phyloP scores from a whole-genome alignment of 2,113 vertebrate species.

The Narcine bancroftii region DNA sequence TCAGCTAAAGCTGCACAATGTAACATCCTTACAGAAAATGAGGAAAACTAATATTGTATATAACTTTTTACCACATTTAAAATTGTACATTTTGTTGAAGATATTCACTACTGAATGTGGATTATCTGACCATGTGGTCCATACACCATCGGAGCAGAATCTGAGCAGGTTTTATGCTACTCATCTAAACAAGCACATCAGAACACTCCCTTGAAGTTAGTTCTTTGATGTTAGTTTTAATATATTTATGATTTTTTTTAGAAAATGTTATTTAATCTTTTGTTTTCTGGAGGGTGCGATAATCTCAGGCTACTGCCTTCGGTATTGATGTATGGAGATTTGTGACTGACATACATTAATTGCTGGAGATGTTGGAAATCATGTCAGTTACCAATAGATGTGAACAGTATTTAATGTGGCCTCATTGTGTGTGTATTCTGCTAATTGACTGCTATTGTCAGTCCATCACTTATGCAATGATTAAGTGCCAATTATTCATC shows the following conservation, averaged over 20 bases:
- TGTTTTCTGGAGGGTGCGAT: background rate
- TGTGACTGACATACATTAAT: background rate
- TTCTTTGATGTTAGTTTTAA: background rate
- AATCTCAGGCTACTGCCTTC: background rate
- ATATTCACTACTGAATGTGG: background rate
- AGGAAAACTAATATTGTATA: background rate
- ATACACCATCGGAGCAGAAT: background rate
- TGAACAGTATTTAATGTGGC: background rate
- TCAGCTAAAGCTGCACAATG: background rate
- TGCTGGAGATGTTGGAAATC: background rate
- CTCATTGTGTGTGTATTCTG: background rate
- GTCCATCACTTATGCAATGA: background rate
- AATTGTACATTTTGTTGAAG: background rate
- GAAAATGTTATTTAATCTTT: background rate
- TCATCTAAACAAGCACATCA: background rate
- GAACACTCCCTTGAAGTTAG: background rate
- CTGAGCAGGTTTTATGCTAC: background rate
- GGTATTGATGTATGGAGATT: background rate
- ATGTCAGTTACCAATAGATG: background rate
- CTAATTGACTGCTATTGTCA: constrained; percentile 15
- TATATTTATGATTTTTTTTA: constrained; percentile 17
- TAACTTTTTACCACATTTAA: background rate
- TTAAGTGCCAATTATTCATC: background rate
- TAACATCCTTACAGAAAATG: background rate
- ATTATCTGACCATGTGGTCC: background rate